phyloP scores from a whole-genome alignment of 2,888 invertebrate genomes.

The Lymantria monacha region DNA sequence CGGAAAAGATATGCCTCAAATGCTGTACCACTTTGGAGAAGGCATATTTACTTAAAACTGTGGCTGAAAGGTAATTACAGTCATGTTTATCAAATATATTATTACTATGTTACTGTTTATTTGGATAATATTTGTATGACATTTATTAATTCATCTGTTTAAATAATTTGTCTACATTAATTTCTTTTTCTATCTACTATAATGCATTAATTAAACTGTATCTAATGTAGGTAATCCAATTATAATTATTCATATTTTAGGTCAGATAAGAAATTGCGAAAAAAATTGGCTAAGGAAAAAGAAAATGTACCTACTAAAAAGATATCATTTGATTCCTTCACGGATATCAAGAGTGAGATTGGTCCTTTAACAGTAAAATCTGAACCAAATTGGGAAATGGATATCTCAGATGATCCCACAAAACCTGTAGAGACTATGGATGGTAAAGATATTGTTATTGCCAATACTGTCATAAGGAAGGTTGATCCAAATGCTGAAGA shows the following conservation, averaged over 20 bases:
- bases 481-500: conserved; percentile 53
- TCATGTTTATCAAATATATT: not conserved
- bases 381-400: conserved; percentile 76
- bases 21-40: conserved; percentile 73
- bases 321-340: conserved; percentile 73
- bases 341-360: conserved; percentile 76
- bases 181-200: not conserved
- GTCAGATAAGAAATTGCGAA: conserved; percentile 67
- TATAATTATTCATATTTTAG: conserved; percentile 32
- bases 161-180: not conserved
- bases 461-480: conserved; percentile 73
- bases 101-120: not conserved
- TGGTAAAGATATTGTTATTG: conserved; percentile 68
- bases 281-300: conserved; percentile 48
- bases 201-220: not conserved
- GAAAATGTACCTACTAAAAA: conserved; percentile 64
- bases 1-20: conserved; percentile 72
- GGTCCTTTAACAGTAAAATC: conserved; percentile 61
- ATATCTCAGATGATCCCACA: conserved; percentile 52
- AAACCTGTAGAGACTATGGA: conserved; percentile 56
- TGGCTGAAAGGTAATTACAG: conserved; percentile 67
- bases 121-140: not conserved
- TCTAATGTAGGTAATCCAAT: not conserved
- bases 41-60: conserved; percentile 71
- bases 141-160: not conserved